Evolutionary conservation across 2,113 vertebrate species (phyloP), one percentile per base, ranked within the genome.

Genomic region (Ochotona curzoniae): DNA sequence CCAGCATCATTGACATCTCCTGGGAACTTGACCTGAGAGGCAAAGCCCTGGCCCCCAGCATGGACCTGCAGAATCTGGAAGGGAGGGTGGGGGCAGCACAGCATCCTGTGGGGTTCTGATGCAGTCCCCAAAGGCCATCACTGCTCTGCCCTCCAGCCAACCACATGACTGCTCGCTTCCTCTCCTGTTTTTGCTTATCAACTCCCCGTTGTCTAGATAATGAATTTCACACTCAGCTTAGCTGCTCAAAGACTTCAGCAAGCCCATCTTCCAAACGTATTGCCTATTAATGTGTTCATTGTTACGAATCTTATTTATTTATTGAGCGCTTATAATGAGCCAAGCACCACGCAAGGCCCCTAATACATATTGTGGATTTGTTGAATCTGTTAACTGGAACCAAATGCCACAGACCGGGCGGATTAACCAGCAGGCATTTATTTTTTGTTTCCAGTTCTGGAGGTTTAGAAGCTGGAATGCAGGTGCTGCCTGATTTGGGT

Each of bases 211-310:
- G 51, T 63, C 32, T 44, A 44, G 13, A 71, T 20, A 60, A 90
- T 63, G 51, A 81, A 66, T 89, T 85, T 47, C 20, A 47, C 1
- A 61, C 10, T 28, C 49, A 64, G 49, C 15, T 86, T 82, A 90
- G 60, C 51, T 17, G 49, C 70, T 87, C 73, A 87, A 60, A 76
- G 76, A 81, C 63, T 20, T 89, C 14, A 71, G 21, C 47, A 38
- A 70, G 26, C 30, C 63, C 61, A 35, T 66, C 57, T 76, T 87
- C 69, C 71, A 70, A 84, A 87, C 28, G 38, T 51, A 71, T 2
- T 81, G 67, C 87, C 60, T 63, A 76, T 49, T 81, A 83, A 81
- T 51, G 6, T 66, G 51, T 69, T 93, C 84, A 67, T 20, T 54
- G 8, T 74, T 82, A 71, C 5, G 10, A 66, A 76, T 73, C 83